Conservation (phyloP, 2,888 invertebrate genomes). For the Drosophila tanythrix region DNA sequence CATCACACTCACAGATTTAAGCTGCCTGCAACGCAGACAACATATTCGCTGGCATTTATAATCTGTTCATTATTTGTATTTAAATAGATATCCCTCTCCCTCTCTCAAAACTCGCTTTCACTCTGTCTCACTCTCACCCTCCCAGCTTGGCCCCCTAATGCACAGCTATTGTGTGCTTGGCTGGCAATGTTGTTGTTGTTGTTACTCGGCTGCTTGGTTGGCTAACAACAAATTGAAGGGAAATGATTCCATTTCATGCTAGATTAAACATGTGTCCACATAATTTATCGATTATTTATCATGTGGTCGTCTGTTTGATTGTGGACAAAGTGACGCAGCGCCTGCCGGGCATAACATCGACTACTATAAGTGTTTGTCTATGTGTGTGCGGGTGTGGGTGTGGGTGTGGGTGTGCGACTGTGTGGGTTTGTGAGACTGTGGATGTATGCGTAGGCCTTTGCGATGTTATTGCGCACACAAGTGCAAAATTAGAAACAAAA, state of each 20-base stretch:
- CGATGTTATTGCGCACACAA: conserved; percentile 69
- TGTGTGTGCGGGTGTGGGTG: conserved; percentile 4
- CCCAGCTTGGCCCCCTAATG: conserved; percentile 39
- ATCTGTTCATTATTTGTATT: conserved; percentile 78
- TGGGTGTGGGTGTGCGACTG: background rate
- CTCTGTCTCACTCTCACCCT: background rate
- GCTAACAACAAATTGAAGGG: conserved; percentile 83
- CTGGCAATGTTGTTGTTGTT: conserved; percentile 26
- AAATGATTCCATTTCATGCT: conserved; percentile 84
- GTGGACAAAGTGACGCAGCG: conserved; percentile 68
- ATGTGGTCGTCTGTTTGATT: conserved; percentile 71
- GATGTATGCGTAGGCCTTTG: conserved; percentile 53
- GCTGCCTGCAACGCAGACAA: conserved; percentile 28
- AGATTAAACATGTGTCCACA: conserved; percentile 84
- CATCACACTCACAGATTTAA: conserved; percentile 20
- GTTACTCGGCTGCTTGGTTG: conserved; percentile 50
- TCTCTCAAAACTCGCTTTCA: background rate
- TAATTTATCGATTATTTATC: conserved; percentile 85
- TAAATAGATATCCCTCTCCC: conserved; percentile 50
- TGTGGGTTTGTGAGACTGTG: background rate
- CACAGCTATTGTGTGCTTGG: conserved; percentile 49
- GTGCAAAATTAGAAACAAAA: conserved; percentile 80
- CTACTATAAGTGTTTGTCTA: conserved; percentile 18
- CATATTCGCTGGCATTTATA: conserved; percentile 61
- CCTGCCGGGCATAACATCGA: conserved; percentile 38